phyloP scores from a whole-genome alignment of 2,797 vertebrate species.

The Pantherophis vulpinus region DNA sequence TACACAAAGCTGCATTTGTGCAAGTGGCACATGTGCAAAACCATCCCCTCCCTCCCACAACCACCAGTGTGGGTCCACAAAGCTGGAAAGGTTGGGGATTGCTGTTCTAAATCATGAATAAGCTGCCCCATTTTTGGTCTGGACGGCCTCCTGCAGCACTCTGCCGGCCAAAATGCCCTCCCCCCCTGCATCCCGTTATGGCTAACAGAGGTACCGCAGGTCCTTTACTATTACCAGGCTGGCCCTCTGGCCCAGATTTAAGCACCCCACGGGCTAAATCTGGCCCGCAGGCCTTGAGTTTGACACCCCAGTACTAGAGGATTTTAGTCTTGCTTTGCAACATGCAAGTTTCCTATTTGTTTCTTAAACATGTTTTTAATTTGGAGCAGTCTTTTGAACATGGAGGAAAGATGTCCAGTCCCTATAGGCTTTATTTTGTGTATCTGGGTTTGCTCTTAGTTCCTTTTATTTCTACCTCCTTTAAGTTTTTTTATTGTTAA shows the following conservation, averaged over 20 bases:
- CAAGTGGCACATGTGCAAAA: not conserved
- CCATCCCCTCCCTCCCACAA: not conserved
- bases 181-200: too few relatives aligned
- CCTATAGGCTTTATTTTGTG: not conserved
- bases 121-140: not conserved
- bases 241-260: too few relatives aligned
- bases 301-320: not conserved
- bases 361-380: not conserved
- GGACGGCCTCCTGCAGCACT: too few relatives aligned
- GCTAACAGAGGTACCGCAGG: too few relatives aligned
- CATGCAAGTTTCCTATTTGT: not conserved
- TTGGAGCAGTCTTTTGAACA: not conserved
- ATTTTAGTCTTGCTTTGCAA: not conserved
- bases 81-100: not conserved
- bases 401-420: not conserved
- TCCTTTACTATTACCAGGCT: too few relatives aligned
- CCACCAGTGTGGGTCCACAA: not conserved
- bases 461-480: not conserved
- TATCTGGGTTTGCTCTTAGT: not conserved
- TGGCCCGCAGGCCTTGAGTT: too few relatives aligned
- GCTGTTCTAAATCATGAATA: not conserved
- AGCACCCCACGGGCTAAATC: too few relatives aligned
- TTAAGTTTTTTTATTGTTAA: not conserved
- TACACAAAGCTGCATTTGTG: not conserved
- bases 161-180: too few relatives aligned